phyloP scores from a whole-genome alignment of 2,113 vertebrate genomes.

The Lophius piscatorius region DNA sequence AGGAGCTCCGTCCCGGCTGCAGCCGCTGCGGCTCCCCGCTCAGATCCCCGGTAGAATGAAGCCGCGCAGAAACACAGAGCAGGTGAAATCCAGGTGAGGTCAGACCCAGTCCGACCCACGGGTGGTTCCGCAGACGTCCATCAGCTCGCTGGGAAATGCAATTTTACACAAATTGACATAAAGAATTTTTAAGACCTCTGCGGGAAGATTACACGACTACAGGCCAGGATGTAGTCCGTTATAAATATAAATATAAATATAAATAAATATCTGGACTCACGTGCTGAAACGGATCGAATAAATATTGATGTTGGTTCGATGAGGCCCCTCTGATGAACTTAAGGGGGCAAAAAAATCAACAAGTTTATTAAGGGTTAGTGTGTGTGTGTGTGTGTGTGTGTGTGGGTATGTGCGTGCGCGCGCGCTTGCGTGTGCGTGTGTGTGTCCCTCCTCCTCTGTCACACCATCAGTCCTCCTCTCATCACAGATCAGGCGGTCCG shows the following conservation, averaged over 20 bases:
- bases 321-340: background rate
- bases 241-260: too few species aligned
- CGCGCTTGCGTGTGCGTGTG: constrained; percentile 11
- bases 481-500: constrained; percentile 63
- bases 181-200: too few species aligned
- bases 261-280: too few species aligned
- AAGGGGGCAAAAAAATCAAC: background rate
- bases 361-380: background rate
- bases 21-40: constrained; percentile 10
- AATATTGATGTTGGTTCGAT: background rate
- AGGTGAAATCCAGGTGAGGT: background rate
- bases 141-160: too few species aligned
- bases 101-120: too few species aligned
- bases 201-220: too few species aligned
- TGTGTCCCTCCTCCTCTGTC: constrained; percentile 36
- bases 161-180: too few species aligned
- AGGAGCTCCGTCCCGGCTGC: constrained; percentile 11
- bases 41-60: background rate
- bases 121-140: too few species aligned
- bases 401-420: constrained; percentile 8
- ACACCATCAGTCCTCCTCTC: constrained; percentile 59
- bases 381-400: constrained; percentile 3
- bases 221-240: too few species aligned
- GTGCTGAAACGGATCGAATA: too few species aligned
- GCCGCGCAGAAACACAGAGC: too few species aligned